These are phyloP conservation scores for Sylvicola fuscatus DNA, from an alignment of 2,888 invertebrate species.

Conservation along the genomic window DNA sequence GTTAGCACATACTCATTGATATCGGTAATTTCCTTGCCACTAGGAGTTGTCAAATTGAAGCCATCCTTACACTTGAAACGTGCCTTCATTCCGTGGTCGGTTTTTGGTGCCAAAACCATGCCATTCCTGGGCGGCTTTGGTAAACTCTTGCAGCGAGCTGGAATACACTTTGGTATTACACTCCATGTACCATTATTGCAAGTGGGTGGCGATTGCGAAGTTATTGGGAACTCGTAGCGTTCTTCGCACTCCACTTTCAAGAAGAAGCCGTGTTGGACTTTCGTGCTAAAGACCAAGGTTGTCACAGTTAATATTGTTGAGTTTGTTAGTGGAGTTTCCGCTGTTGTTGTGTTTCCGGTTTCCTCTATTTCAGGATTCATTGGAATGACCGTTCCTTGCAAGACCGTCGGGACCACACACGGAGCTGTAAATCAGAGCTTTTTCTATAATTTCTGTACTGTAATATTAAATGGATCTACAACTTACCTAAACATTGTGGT, in stretches of 20 bases:
- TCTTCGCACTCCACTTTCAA: constrained; percentile 63
- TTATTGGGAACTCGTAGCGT: constrained; percentile 64
- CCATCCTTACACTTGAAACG: constrained; percentile 88
- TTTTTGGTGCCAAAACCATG: constrained; percentile 91
- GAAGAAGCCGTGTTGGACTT: constrained; percentile 40
- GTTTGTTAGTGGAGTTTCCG: constrained; percentile 10
- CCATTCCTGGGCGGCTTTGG: constrained; percentile 78
- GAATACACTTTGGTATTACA: constrained; percentile 66
- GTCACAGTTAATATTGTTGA: constrained; percentile 31
- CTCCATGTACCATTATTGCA: constrained; percentile 96
- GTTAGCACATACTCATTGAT: constrained; percentile 45
- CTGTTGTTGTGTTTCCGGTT: constrained; percentile 16
- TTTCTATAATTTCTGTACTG: background rate
- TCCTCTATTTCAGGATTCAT: constrained; percentile 25
- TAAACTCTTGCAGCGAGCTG: constrained; percentile 65
- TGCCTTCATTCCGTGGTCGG: constrained; percentile 92
- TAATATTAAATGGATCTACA: constrained; percentile 5
- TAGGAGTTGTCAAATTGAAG: constrained; percentile 53
- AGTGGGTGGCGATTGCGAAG: constrained; percentile 49
- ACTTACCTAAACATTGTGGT: constrained; percentile 72
- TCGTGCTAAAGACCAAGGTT: constrained; percentile 8
- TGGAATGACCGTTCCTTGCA: constrained; percentile 52
- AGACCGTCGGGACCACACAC: constrained; percentile 78
- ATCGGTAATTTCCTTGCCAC: constrained; percentile 26
- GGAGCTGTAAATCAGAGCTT: constrained; percentile 38